These are phyloP conservation scores for Phymastichus coffea DNA, from an alignment of 1,140 invertebrate genomes.

Conservation along the genomic window DNA sequence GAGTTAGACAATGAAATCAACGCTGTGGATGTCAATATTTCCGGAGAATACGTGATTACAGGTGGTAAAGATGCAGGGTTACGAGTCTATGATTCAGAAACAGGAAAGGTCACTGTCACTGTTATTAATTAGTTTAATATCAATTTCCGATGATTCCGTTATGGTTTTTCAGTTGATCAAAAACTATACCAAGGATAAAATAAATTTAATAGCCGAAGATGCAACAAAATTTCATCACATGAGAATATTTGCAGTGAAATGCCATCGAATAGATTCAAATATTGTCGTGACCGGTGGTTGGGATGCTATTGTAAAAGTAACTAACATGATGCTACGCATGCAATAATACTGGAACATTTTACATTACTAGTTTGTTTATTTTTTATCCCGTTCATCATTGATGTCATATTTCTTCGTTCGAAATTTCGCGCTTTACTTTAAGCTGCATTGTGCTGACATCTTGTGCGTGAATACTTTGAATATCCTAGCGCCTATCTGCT, in stretches of 20 bases:
- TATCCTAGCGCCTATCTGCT: too few relatives aligned
- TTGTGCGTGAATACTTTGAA: too few relatives aligned
- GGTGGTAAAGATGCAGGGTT: slow-evolving; percentile 45
- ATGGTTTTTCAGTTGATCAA: slow-evolving; percentile 29
- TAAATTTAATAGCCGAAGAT: slow-evolving; percentile 28
- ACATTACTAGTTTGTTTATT: too few relatives aligned
- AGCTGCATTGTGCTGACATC: slow-evolving; percentile 2
- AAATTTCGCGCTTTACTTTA: too few relatives aligned
- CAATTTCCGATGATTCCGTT: neutral
- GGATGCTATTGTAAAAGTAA: slow-evolving; percentile 45
- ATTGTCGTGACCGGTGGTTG: slow-evolving; percentile 46
- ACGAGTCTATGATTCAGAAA: slow-evolving; percentile 40
- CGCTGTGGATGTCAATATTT: slow-evolving; percentile 37
- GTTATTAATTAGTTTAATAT: neutral
- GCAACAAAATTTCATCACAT: slow-evolving; percentile 40
- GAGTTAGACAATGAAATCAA: slow-evolving; percentile 46
- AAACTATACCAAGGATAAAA: slow-evolving; percentile 29
- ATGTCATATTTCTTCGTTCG: too few relatives aligned
- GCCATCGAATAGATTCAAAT: slow-evolving; percentile 36
- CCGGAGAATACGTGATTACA: slow-evolving; percentile 34
- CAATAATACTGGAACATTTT: too few relatives aligned
- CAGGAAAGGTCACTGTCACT: slow-evolving; percentile 36
- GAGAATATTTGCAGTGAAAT: slow-evolving; percentile 43
- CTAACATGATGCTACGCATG: too few relatives aligned
- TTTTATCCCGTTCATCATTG: too few relatives aligned